These are phyloP conservation scores for Nephila pilipes DNA, from an alignment of 1,140 invertebrate genomes.

Conservation along the genomic window DNA sequence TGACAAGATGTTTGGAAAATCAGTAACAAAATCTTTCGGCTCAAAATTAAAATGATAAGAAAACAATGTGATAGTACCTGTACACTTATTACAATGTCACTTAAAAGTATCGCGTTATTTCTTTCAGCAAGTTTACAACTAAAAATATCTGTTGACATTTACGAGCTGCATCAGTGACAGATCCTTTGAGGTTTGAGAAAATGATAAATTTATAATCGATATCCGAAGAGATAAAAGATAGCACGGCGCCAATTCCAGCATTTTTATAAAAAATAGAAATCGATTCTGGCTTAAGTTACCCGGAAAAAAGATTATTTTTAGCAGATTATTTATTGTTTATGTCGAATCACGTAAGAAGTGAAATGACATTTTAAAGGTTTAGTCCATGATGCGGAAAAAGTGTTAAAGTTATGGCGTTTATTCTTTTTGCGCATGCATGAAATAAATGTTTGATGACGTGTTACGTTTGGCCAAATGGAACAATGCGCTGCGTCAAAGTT, in stretches of 20 bases:
- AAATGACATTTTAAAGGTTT: constrained; percentile 55
- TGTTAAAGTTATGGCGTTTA: background rate
- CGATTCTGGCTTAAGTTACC: constrained; percentile 39
- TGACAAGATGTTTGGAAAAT: background rate
- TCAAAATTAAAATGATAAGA: background rate
- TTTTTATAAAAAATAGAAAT: constrained; percentile 53
- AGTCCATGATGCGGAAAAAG: background rate
- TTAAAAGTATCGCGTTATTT: background rate
- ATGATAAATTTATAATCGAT: constrained; percentile 74
- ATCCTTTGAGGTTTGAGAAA: constrained; percentile 38
- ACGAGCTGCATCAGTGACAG: constrained; percentile 44
- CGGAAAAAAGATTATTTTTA: constrained; percentile 59
- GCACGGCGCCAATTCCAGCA: constrained; percentile 51
- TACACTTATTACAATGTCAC: background rate
- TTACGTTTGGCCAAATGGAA: too few relatives aligned
- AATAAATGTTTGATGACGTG: too few relatives aligned
- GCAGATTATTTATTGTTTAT: constrained; percentile 72
- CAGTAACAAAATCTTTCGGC: background rate
- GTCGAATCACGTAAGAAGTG: constrained; percentile 30
- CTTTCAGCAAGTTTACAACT: background rate
- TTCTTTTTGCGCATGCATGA: background rate
- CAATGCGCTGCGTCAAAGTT: too few relatives aligned
- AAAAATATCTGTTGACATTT: constrained; percentile 36
- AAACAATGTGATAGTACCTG: background rate
- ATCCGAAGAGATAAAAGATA: constrained; percentile 51